A percentile compares a stretch with the other conserved stretches of the same genome.
Evolutionary conservation across 2,113 vertebrate species (phyloP).

Genomic region (Dunckerocampus dactyliophorus): DNA sequence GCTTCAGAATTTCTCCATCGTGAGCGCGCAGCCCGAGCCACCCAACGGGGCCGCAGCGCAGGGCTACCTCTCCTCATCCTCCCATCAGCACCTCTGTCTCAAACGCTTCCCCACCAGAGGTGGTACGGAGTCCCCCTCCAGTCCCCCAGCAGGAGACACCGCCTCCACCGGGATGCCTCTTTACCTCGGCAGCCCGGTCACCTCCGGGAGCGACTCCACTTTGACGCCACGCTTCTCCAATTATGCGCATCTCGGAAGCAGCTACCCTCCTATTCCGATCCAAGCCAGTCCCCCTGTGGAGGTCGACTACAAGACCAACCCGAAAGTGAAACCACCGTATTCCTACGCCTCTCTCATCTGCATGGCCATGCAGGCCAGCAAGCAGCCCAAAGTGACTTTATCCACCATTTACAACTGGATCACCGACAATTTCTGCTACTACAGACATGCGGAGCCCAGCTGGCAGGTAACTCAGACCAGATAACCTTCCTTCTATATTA

Average conservation of each 20-base stretch:
- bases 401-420: conserved; percentile 86
- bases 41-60: conserved; percentile 41
- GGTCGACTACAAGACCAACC: conserved; percentile 78
- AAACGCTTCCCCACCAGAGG: conserved; percentile 56
- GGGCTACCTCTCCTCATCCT: conserved; percentile 54
- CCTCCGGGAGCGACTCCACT: conserved; percentile 62
- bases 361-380: conserved; percentile 84
- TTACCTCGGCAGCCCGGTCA: conserved; percentile 68
- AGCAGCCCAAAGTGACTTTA: conserved; percentile 79
- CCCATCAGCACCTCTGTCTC: conserved; percentile 62
- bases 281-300: conserved; percentile 63
- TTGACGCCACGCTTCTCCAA: conserved; percentile 32
- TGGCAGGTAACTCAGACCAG: conserved; percentile 77
- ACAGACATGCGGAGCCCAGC: conserved; percentile 82
- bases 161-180: conserved; percentile 73
- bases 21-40: conserved; percentile 72
- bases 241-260: conserved; percentile 39
- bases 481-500: conserved; percentile 46
- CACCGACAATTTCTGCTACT: conserved; percentile 83
- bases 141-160: conserved; percentile 78
- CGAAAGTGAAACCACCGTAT: conserved; percentile 79
- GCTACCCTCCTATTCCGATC: conserved; percentile 48
- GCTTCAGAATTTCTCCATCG: conserved; percentile 85
- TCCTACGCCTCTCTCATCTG: conserved; percentile 84
- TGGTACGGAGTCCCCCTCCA: conserved; percentile 75